These are phyloP conservation scores for Indri indri DNA, from an alignment of 2,113 vertebrate genomes.

Conservation along the genomic window DNA sequence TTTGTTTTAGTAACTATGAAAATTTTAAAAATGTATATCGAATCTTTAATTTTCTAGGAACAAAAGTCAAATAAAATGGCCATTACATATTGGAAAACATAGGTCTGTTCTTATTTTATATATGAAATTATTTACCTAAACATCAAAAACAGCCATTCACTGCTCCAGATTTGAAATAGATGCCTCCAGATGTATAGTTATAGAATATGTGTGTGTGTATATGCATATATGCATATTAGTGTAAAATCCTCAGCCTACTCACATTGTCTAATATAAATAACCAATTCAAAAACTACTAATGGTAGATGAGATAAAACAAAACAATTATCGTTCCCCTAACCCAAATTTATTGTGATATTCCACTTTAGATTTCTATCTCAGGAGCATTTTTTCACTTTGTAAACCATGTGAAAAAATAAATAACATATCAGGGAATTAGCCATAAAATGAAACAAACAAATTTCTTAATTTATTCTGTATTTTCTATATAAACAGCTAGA, in stretches of 20 bases:
- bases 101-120: neutral
- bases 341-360: neutral
- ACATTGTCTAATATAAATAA: neutral
- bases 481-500: neutral
- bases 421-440: neutral
- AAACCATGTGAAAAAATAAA: neutral
- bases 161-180: neutral
- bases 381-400: neutral
- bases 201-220: neutral
- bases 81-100: neutral
- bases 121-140: neutral
- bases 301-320: neutral
- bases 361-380: neutral
- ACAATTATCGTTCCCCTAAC: neutral
- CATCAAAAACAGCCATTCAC: neutral
- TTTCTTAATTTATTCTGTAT: neutral
- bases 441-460: neutral
- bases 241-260: neutral
- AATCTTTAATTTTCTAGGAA: neutral
- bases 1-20: slow-evolving; percentile 21
- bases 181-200: neutral
- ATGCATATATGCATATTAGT: neutral
- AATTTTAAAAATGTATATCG: neutral
- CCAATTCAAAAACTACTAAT: neutral
- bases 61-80: neutral